A percentile compares a stretch with the other conserved stretches of the same genome.
These are phyloP conservation scores for Maccullochella peelii DNA, from an alignment of 2,113 vertebrate genomes.

Conservation along the genomic window DNA sequence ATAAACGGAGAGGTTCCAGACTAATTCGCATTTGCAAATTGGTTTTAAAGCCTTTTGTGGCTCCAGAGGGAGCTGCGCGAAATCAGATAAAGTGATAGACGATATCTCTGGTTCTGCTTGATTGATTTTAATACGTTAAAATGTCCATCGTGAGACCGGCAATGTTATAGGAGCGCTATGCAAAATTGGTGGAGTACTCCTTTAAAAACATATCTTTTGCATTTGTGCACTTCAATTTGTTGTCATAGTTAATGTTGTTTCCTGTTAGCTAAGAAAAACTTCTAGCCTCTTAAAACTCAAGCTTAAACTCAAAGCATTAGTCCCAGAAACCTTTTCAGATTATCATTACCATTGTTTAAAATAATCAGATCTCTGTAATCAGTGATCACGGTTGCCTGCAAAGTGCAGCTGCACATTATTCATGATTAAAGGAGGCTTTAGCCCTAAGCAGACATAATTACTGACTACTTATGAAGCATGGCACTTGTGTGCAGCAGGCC, in stretches of 20 bases:
- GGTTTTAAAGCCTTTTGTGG: too few relatives aligned
- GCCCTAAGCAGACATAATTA: constrained; percentile 18
- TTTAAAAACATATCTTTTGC: background rate
- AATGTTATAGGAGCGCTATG: background rate
- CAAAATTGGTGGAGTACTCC: too few relatives aligned
- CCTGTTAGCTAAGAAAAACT: background rate
- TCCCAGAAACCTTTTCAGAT: background rate
- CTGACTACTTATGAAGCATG: constrained; percentile 33
- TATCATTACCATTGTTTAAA: constrained; percentile 11
- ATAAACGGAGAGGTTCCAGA: too few relatives aligned
- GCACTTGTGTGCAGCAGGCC: constrained; percentile 23
- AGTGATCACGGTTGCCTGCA: background rate
- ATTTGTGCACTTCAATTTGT: background rate
- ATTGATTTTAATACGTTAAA: background rate
- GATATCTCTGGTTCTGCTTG: background rate
- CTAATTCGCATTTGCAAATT: too few relatives aligned
- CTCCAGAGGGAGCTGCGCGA: too few relatives aligned
- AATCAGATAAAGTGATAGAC: background rate
- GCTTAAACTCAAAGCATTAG: constrained; percentile 1
- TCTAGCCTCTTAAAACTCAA: background rate
- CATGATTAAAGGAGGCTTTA: constrained; percentile 34
- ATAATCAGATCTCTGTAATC: constrained; percentile 22
- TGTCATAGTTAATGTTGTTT: background rate
- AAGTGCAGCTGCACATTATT: constrained; percentile 9
- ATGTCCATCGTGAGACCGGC: too few relatives aligned